Conservation (phyloP, 1,140 invertebrate species). For the Plectus sambesii region DNA sequence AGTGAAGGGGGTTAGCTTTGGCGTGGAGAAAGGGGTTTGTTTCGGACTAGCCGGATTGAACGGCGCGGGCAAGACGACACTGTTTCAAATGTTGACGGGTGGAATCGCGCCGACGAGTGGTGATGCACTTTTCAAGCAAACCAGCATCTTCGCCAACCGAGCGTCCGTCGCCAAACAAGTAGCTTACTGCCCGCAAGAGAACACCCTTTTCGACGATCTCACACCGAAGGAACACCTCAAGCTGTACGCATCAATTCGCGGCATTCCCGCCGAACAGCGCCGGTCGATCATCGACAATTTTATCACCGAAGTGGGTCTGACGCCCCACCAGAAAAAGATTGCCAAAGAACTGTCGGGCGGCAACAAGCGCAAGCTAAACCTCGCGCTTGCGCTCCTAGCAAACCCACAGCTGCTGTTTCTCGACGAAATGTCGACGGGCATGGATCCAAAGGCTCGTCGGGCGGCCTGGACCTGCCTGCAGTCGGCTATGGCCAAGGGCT, state of each 20-base stretch:
- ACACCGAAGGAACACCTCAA: slow-evolving; percentile 54
- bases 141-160: too few species aligned
- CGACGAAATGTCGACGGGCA: slow-evolving; percentile 55
- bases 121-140: slow-evolving; percentile 28
- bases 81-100: slow-evolving; percentile 60
- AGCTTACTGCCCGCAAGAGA: slow-evolving; percentile 69
- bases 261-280: slow-evolving; percentile 50
- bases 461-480: slow-evolving; percentile 52
- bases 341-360: slow-evolving; percentile 59
- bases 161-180: too few species aligned
- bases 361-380: slow-evolving; percentile 85
- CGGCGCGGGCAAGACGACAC: slow-evolving; percentile 80
- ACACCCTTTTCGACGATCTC: slow-evolving; percentile 63
- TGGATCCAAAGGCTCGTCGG: slow-evolving; percentile 53
- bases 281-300: slow-evolving; percentile 50
- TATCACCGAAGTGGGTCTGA: slow-evolving; percentile 47
- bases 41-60: slow-evolving; percentile 69
- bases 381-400: slow-evolving; percentile 74
- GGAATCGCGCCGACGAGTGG: slow-evolving; percentile 26
- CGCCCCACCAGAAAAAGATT: slow-evolving; percentile 43
- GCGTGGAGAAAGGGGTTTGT: slow-evolving; percentile 64
- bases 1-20: slow-evolving; percentile 61
- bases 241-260: slow-evolving; percentile 51
- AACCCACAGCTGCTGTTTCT: slow-evolving; percentile 52
- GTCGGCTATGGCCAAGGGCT: slow-evolving; percentile 28